Evolutionary conservation across 1,140 invertebrate genomes (phyloP).

Genomic region (Atopsyche davidsoni): DNA sequence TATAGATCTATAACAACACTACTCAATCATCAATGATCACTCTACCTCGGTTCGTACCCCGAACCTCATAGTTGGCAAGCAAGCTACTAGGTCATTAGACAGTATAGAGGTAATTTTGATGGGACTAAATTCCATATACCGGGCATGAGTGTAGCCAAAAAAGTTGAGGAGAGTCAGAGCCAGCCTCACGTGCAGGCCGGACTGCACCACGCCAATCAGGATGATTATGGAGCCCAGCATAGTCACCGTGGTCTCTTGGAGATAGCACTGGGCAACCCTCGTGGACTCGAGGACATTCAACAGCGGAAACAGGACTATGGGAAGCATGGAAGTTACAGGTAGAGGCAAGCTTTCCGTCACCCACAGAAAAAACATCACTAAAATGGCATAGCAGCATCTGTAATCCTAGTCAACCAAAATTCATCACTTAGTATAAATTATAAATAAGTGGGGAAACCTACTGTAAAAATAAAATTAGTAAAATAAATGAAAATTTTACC

Average conservation of each 20-base stretch:
- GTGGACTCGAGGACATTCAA: slow-evolving; percentile 43
- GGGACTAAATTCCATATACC: slow-evolving; percentile 8
- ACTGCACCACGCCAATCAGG: slow-evolving; percentile 53
- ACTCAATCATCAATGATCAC: too few relatives aligned
- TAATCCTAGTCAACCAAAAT: too few relatives aligned
- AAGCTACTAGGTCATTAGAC: too few relatives aligned
- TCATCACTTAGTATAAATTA: too few relatives aligned
- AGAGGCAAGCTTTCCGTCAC: slow-evolving; percentile 57
- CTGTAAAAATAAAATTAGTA: too few relatives aligned
- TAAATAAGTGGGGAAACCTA: too few relatives aligned
- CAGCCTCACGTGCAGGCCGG: slow-evolving; percentile 52
- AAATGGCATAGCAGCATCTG: too few relatives aligned
- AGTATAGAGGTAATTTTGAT: not conserved
- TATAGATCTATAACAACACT: too few relatives aligned
- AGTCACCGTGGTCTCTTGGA: slow-evolving; percentile 52
- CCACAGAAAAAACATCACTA: slow-evolving; percentile 70
- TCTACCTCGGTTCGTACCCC: too few relatives aligned
- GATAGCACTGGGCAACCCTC: slow-evolving; percentile 37
- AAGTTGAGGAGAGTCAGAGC: slow-evolving; percentile 50
- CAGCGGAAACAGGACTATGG: slow-evolving; percentile 54
- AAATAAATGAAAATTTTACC: too few relatives aligned
- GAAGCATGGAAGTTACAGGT: slow-evolving; percentile 54
- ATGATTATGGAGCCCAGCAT: slow-evolving; percentile 45
- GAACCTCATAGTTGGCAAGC: too few relatives aligned
- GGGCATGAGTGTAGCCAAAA: slow-evolving; percentile 39